Conservation (phyloP, 2,797 vertebrate species). For the Lophotriccus pileatus region DNA sequence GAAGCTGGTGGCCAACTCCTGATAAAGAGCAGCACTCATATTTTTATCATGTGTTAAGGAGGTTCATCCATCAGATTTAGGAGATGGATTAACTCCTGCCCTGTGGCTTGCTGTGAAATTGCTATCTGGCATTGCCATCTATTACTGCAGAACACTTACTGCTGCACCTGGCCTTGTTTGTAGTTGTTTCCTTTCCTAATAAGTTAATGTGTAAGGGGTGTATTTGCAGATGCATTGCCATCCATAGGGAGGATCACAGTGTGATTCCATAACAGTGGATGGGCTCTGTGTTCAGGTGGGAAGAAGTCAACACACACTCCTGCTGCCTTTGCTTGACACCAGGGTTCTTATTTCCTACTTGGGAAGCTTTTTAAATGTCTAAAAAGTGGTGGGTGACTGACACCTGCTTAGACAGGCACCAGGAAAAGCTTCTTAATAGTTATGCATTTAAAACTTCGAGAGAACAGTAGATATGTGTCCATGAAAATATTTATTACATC, state of each 20-base stretch:
- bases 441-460: conserved; percentile 2
- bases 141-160: not conserved
- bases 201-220: not conserved
- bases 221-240: not conserved
- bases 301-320: fast-evolving
- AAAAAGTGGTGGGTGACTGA: not conserved
- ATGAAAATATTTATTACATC: conserved; percentile 26
- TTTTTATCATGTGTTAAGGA: not conserved
- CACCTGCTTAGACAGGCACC: not conserved
- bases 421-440: not conserved
- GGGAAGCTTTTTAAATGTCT: not conserved
- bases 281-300: not conserved
- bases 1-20: not conserved
- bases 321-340: fast-evolving
- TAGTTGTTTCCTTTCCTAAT: not conserved
- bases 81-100: not conserved
- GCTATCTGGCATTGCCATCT: not conserved
- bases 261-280: not conserved
- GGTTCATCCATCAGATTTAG: not conserved
- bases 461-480: not conserved
- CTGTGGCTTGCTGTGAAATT: not conserved
- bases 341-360: not conserved
- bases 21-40: not conserved
- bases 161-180: not conserved
- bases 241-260: not conserved